These are phyloP conservation scores for Poecilobothrus nobilitatus DNA, from an alignment of 2,888 invertebrate genomes.

Conservation along the genomic window DNA sequence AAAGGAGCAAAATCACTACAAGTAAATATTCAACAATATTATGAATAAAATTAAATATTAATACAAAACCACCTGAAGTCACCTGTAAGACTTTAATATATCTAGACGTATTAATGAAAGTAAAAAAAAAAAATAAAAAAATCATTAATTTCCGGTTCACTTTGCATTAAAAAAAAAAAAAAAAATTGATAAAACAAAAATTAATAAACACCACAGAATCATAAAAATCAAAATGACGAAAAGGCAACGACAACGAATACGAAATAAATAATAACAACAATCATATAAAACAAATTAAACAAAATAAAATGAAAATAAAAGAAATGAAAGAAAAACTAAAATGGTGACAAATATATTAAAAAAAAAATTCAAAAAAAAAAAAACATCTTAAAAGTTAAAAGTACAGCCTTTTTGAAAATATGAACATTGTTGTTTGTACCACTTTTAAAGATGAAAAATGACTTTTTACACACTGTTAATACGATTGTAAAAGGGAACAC, in stretches of 20 bases:
- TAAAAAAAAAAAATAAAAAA: background rate
- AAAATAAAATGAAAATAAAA: background rate
- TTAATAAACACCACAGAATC: background rate
- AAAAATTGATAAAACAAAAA: background rate
- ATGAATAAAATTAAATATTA: no score
- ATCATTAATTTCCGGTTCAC: background rate
- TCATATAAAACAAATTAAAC: background rate
- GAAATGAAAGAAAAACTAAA: background rate
- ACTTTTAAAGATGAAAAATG: no score
- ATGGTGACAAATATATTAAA: background rate
- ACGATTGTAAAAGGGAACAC: no score
- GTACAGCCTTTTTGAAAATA: no score
- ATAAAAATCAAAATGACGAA: background rate
- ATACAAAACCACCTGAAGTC: conserved; percentile 2
- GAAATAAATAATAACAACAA: no score
- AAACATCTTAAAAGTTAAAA: no score
- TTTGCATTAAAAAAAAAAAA: background rate
- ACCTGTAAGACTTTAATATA: background rate
- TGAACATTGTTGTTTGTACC: no score
- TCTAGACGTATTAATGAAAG: no score
- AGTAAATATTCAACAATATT: no score
- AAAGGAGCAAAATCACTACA: no score
- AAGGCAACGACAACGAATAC: background rate
- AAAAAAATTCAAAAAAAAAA: no score
- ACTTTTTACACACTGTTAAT: no score